Conservation (phyloP, 2,113 vertebrate genomes). For the Ciconia maguari region DNA sequence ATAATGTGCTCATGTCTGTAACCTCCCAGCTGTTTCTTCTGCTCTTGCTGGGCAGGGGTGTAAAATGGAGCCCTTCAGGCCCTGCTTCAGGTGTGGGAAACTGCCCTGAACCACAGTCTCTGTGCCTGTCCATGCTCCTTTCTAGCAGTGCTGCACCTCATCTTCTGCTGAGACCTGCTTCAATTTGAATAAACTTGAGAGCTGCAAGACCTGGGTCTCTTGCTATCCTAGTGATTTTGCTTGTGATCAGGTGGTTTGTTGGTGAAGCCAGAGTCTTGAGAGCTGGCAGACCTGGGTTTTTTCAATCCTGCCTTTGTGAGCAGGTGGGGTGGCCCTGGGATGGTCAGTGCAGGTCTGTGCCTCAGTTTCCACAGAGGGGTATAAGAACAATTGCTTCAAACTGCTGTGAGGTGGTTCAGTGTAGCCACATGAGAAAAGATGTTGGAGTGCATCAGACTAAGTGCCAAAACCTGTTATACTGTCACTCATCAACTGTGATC, state of each 20-base stretch:
- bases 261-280: neutral
- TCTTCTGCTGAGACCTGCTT: neutral
- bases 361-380: neutral
- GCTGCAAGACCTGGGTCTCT: neutral
- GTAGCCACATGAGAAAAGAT: neutral
- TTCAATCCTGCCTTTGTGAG: neutral
- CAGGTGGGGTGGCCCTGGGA: neutral
- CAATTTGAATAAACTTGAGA: neutral
- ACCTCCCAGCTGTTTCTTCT: neutral
- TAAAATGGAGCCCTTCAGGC: neutral
- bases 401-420: neutral
- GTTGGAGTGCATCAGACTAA: neutral
- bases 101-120: neutral
- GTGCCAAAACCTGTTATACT: neutral
- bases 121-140: neutral
- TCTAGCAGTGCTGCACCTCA: rapidly evolving
- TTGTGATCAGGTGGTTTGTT: neutral
- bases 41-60: neutral
- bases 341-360: neutral
- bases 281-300: neutral
- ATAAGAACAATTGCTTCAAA: neutral
- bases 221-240: neutral
- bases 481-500: neutral
- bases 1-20: neutral
- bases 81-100: neutral